phyloP scores from a whole-genome alignment of 2,113 vertebrate species.

The Perca fluviatilis region DNA sequence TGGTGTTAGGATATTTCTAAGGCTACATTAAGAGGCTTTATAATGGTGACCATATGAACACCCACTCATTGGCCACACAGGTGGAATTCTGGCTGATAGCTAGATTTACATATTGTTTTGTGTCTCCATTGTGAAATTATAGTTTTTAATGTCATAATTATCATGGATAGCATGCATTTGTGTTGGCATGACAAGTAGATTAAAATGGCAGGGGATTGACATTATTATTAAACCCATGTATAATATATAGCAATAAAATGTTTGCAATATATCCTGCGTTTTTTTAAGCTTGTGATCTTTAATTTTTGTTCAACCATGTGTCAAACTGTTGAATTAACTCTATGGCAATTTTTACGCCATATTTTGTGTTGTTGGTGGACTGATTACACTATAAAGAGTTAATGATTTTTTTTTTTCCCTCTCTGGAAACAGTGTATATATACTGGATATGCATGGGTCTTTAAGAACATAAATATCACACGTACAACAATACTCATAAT shows the following conservation, averaged over 20 bases:
- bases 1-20: constrained; percentile 23
- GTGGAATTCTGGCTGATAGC: not conserved
- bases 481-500: not conserved
- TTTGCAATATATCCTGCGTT: not conserved
- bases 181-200: not conserved
- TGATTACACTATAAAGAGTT: not conserved
- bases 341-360: not conserved
- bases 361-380: not conserved
- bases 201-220: not conserved
- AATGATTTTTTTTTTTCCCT: not conserved
- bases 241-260: not conserved
- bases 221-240: not conserved
- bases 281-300: not conserved
- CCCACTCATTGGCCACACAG: not conserved
- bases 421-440: not conserved
- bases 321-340: not conserved
- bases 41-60: not conserved
- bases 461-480: not conserved
- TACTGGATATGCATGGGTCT: not conserved
- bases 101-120: not conserved
- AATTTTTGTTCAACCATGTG: not conserved
- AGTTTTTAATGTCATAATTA: not conserved
- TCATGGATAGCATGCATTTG: not conserved
- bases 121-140: not conserved
- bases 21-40: constrained; percentile 9